A percentile compares a stretch with the other conserved stretches of the same genome.
phyloP scores from a whole-genome alignment of 2,888 invertebrate species.

The Troilus luridus region DNA sequence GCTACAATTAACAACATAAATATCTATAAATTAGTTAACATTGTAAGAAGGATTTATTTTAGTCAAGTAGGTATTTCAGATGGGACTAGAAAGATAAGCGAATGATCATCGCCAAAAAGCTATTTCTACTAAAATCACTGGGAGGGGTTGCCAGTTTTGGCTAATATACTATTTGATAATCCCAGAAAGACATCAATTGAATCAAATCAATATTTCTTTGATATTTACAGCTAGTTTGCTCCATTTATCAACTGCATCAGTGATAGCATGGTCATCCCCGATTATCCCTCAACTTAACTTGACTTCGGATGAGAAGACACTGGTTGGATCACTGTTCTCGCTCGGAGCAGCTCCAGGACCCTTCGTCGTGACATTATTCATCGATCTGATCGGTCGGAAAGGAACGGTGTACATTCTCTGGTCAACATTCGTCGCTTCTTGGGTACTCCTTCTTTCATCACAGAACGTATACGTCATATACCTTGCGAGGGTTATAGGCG shows the following conservation, averaged over 20 bases:
- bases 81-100: no score
- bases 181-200: no score
- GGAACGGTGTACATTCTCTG: constrained; percentile 58
- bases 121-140: no score
- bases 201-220: background rate
- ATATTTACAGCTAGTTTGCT: constrained; percentile 45
- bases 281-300: constrained; percentile 61
- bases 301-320: constrained; percentile 38
- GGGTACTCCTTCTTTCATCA: constrained; percentile 60
- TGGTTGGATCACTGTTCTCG: constrained; percentile 61
- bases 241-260: constrained; percentile 52
- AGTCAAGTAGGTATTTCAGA: no score
- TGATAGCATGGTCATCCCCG: constrained; percentile 63
- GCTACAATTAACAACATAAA: no score
- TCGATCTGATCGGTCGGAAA: constrained; percentile 64
- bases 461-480: constrained; percentile 52
- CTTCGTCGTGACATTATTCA: constrained; percentile 63
- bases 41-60: no score
- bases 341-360: constrained; percentile 63
- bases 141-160: no score
- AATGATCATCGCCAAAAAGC: no score
- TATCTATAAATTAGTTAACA: no score
- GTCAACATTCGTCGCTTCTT: constrained; percentile 59
- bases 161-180: no score
- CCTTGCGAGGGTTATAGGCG: constrained; percentile 50